Base-by-base conservation (phyloP, 1,140 invertebrate genomes). In the Macrobrachium rosenbergii region DNA sequence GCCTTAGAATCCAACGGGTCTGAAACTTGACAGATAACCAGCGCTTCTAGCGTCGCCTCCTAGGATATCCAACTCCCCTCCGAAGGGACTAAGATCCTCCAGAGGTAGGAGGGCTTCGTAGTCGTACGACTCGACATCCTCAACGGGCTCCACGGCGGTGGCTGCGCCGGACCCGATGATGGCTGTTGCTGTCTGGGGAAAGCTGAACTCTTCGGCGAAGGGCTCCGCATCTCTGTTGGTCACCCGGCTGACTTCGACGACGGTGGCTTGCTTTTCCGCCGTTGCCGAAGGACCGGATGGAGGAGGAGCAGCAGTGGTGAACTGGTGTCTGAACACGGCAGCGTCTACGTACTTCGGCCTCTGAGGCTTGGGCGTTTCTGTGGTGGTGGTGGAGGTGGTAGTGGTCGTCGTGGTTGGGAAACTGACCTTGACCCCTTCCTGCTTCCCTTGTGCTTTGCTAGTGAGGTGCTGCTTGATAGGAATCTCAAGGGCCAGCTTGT, bases 11-110 rank as follows among this genome's bases (percentile, higher is more conserved):
- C 76, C 83, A n/a, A 59, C 58, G 0, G 83, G 83, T 52, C 83
- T 86, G 64, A 79, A 86, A 23, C 83, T 76, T 23, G 19, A 60
- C 7, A 83, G 59, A 37, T 83, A 83, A 14, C 10, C 52, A 43
- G 45, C 63, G 5, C 62, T 75, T 45, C 64, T 23, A 2, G 63
- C n/a, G 10, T 79, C 75, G 12, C 83, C 23, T 21, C 75, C 83
- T 16, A 60, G 23, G 23, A 60, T 16, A 19, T 37, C 83, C 75
- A 72, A 14, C 21, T 86, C 75, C 28, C 75, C 83, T 10, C 23
- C 83, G 52, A 86, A 86, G 58, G 76, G 21, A 19, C 62, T 72
- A 16, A 86, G n/a, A 28, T 86, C 83, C 11, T 86, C 83, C 12
- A 78, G 8, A n/a, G 60, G 69, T 37, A 86, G 79, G 63, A 69